Conservation (phyloP, 2,113 vertebrate species). For the Elephas maximus region DNA sequence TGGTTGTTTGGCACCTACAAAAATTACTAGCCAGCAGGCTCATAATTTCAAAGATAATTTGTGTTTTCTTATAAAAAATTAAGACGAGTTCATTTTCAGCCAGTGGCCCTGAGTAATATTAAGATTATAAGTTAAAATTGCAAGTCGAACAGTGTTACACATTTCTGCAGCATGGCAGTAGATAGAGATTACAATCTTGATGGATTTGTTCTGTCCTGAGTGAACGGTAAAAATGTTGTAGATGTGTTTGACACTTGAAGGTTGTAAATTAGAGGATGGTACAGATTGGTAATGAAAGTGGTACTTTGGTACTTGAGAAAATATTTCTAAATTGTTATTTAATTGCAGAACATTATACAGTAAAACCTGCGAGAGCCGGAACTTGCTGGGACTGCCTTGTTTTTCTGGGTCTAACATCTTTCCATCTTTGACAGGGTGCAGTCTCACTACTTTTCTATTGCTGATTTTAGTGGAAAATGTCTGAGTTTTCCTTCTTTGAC, state of each 20-base stretch:
- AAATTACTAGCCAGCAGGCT: background rate
- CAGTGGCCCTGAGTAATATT: background rate
- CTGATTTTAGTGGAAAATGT: background rate
- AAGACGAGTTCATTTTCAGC: background rate
- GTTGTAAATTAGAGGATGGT: background rate
- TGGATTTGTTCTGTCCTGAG: background rate
- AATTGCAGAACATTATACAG: background rate
- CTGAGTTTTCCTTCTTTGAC: background rate
- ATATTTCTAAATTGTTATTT: conserved; percentile 57
- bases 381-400: background rate
- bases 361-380: background rate
- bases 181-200: background rate
- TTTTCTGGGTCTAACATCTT: background rate
- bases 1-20: conserved; percentile 13
- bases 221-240: conserved; percentile 25
- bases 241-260: conserved; percentile 1
- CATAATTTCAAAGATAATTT: conserved; percentile 20
- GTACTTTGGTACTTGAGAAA: conserved; percentile 41
- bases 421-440: background rate
- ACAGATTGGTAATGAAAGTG: background rate
- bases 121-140: conserved; percentile 30
- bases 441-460: background rate
- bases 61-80: conserved; percentile 33
- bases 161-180: background rate
- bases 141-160: background rate